Evolutionary conservation across 92 coral and sea anemone genomes (phyloP).

Genomic region (Hydrozoanthus gracilis): DNA sequence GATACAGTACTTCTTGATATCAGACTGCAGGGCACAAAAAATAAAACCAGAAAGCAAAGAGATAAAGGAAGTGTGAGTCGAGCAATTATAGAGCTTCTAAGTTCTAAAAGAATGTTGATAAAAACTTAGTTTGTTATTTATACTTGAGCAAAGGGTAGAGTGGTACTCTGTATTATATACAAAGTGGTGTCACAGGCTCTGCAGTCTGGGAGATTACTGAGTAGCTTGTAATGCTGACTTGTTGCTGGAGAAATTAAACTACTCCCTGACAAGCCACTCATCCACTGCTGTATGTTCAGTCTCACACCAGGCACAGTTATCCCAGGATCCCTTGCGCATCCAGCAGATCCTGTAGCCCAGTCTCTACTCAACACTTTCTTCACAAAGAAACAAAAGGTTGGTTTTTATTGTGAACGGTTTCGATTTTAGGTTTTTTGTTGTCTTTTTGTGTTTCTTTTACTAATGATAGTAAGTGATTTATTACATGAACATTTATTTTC

Average conservation of each 20-base stretch:
- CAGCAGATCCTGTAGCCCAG: slow-evolving; percentile 77
- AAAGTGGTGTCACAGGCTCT: no score
- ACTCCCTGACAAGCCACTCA: no score
- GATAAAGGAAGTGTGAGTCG: no score
- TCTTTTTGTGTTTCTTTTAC: neutral
- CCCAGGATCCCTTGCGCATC: slow-evolving; percentile 95
- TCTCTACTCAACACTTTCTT: slow-evolving; percentile 80
- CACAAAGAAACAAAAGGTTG: slow-evolving; percentile 89
- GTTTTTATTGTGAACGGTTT: neutral
- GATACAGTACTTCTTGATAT: no score
- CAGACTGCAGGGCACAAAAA: no score
- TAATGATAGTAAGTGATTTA: neutral
- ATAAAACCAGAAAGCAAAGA: no score
- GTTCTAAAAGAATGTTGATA: no score
- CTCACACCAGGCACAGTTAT: slow-evolving; percentile 79
- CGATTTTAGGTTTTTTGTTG: neutral
- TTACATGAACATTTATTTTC: neutral
- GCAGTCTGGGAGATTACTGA: no score
- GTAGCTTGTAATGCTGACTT: neutral
- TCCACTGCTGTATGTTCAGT: slow-evolving; percentile 49
- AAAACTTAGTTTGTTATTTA: no score
- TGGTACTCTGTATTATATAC: no score
- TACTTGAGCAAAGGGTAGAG: no score
- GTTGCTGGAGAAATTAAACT: neutral
- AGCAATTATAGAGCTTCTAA: no score